Conservation (phyloP, 1,140 invertebrate genomes). For the Drosophila mayri region DNA sequence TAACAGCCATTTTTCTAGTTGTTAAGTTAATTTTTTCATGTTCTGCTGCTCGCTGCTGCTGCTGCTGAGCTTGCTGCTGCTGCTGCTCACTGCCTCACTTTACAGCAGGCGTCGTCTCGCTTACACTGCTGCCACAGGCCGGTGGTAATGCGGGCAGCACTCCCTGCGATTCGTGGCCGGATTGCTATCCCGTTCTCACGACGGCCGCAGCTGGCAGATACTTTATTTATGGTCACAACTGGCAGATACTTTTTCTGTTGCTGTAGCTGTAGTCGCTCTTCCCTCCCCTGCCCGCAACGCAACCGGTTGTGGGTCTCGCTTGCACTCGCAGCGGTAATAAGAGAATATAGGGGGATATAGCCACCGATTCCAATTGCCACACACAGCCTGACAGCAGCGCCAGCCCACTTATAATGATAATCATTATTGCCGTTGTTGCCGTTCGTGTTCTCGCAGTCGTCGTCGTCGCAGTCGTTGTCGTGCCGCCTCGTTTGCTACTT, state of each 20-base stretch:
- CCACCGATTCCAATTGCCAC: constrained; percentile 34
- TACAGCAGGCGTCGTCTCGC: constrained; percentile 18
- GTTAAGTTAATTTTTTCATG: constrained; percentile 85
- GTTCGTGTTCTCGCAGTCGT: constrained; percentile 58
- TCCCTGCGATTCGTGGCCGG: constrained; percentile 67
- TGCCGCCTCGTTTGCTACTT: constrained; percentile 66
- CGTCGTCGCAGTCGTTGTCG: constrained; percentile 34
- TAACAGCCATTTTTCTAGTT: constrained; percentile 85
- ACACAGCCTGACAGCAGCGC: constrained; percentile 56
- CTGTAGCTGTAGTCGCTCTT: neutral
- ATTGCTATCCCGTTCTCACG: constrained; percentile 57
- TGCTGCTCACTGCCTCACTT: constrained; percentile 43
- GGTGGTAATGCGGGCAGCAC: constrained; percentile 55
- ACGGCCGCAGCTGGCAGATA: constrained; percentile 65
- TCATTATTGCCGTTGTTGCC: constrained; percentile 83
- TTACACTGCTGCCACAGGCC: constrained; percentile 27
- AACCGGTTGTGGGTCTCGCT: constrained; percentile 71
- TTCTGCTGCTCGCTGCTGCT: constrained; percentile 73
- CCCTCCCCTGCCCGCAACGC: constrained; percentile 40
- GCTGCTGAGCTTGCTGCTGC: constrained; percentile 15
- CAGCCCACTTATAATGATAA: constrained; percentile 84
- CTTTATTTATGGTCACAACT: constrained; percentile 82
- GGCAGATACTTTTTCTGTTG: constrained; percentile 51
- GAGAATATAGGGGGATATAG: constrained; percentile 29
- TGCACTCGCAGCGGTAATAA: constrained; percentile 9